Evolutionary conservation across 2,888 invertebrate genomes (phyloP).

Genomic region (Norana najaformis): DNA sequence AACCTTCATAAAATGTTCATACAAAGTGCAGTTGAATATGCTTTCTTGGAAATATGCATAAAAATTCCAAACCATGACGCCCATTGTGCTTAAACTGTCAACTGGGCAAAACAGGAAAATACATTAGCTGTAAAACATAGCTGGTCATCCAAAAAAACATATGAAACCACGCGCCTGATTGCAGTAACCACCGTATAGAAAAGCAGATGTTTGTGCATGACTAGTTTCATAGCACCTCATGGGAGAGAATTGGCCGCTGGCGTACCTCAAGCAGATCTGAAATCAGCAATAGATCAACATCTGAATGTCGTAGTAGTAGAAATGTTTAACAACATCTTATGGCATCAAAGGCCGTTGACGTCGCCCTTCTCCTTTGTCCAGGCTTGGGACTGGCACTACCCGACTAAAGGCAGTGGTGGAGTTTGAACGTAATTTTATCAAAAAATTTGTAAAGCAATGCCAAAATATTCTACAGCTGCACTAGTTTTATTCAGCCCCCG

Average conservation of each 20-base stretch:
- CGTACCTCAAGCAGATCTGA: constrained; percentile 20
- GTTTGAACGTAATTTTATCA: no score
- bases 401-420: no score
- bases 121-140: not conserved
- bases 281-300: not conserved
- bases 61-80: not conserved
- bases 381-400: no score
- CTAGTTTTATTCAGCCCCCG: not conserved
- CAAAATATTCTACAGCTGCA: no score
- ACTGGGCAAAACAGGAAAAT: not conserved
- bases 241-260: constrained; percentile 9
- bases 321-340: no score
- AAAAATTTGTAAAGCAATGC: not conserved
- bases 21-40: not conserved
- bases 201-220: not conserved
- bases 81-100: not conserved
- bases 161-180: not conserved
- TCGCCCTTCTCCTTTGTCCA: no score
- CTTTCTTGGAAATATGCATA: no score
- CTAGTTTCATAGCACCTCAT: constrained; percentile 14
- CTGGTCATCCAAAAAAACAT: not conserved
- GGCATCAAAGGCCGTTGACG: no score
- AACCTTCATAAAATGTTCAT: not conserved
- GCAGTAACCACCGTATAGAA: constrained; percentile 4
- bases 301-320: no score